Evolutionary conservation across 2,888 invertebrate genomes (phyloP).

Genomic region (Drosophila phalerata): DNA sequence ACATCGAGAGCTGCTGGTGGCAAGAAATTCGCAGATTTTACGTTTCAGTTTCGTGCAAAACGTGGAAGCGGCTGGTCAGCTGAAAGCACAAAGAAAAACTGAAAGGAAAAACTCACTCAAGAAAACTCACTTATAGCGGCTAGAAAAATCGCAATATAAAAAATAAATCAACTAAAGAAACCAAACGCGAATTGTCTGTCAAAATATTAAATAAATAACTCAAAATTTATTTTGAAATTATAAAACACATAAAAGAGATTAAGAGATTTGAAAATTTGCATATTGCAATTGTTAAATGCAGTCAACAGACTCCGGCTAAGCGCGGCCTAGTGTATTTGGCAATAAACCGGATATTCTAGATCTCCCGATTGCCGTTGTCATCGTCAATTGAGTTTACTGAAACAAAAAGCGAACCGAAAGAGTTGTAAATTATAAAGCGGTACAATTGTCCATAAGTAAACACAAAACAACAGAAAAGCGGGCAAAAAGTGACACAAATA

Average conservation of each 20-base stretch:
- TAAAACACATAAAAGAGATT: slow-evolving; percentile 6
- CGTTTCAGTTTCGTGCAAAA: slow-evolving; percentile 81
- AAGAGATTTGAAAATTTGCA: slow-evolving; percentile 39
- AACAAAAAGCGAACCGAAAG: slow-evolving; percentile 30
- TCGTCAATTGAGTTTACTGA: slow-evolving; percentile 19
- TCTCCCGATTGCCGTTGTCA: slow-evolving; percentile 38
- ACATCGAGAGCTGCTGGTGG: slow-evolving; percentile 32
- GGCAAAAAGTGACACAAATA: slow-evolving; percentile 51
- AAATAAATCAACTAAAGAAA: background rate
- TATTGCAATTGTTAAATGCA: slow-evolving; percentile 55
- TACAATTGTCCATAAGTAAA: slow-evolving; percentile 29
- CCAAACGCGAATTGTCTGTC: slow-evolving; percentile 18
- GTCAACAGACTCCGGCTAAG: slow-evolving; percentile 23
- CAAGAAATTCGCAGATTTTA: slow-evolving; percentile 68
- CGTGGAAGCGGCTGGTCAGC: slow-evolving; percentile 78
- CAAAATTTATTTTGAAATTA: slow-evolving; percentile 21
- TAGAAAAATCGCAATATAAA: slow-evolving; percentile 6
- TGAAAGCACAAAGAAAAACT: slow-evolving; percentile 30
- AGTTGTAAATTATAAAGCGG: slow-evolving; percentile 37
- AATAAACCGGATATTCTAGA: slow-evolving; percentile 81
- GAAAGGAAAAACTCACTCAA: slow-evolving; percentile 23
- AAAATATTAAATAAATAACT: slow-evolving; percentile 2
- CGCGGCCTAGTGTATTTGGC: slow-evolving; percentile 47
- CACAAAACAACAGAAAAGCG: slow-evolving; percentile 17
- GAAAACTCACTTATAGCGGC: slow-evolving; percentile 22